These are phyloP conservation scores for Agrotis ipsilon DNA, from an alignment of 2,888 invertebrate genomes.

Conservation along the genomic window DNA sequence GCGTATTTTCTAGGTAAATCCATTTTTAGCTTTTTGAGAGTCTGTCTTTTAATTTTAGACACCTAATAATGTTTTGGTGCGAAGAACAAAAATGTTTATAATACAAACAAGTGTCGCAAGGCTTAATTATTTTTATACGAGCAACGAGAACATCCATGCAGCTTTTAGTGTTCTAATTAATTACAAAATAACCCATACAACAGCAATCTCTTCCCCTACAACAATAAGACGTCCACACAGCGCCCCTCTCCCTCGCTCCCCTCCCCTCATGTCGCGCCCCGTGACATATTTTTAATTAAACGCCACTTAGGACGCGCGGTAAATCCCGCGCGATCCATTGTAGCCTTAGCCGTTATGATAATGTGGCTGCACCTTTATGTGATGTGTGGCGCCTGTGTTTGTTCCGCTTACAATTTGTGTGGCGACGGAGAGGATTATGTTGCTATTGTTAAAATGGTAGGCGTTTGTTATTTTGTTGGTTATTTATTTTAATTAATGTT, in stretches of 20 bases:
- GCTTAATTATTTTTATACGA: too few species aligned
- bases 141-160: too few species aligned
- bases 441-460: constrained; percentile 54
- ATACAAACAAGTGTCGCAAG: too few species aligned
- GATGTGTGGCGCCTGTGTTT: constrained; percentile 48
- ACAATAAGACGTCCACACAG: constrained; percentile 56
- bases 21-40: too few species aligned
- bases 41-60: too few species aligned
- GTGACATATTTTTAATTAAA: constrained; percentile 89
- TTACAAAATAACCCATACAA: constrained; percentile 28
- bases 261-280: constrained; percentile 50
- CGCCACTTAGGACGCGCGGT: constrained; percentile 76
- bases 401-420: constrained; percentile 52
- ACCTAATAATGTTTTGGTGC: too few species aligned
- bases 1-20: background rate
- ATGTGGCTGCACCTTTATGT: constrained; percentile 60
- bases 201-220: constrained; percentile 34
- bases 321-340: constrained; percentile 54
- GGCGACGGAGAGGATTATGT: constrained; percentile 49
- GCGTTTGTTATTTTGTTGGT: constrained; percentile 46
- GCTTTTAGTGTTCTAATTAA: constrained; percentile 19
- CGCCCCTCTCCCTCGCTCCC: background rate
- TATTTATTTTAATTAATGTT: constrained; percentile 21
- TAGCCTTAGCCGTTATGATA: constrained; percentile 58
- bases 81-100: too few species aligned